Evolutionary conservation across 1,140 invertebrate species (phyloP), one percentile per base, ranked within the genome.

Genomic region (Branchinecta lynchi): DNA sequence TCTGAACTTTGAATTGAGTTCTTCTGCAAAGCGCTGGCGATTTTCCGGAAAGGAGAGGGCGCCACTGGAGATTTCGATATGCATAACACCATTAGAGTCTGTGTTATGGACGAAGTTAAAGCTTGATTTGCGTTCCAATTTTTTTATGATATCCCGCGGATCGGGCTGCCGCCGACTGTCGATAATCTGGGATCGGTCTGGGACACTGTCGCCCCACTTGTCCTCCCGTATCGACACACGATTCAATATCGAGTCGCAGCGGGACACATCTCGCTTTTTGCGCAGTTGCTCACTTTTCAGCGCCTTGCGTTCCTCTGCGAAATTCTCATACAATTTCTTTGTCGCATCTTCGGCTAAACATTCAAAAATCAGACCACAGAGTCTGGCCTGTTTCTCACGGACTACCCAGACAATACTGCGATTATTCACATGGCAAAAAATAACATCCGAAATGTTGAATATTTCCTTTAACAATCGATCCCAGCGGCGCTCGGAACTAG

Each of bases 211-310:
- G 6, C 51, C 12, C 51, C 51, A 60, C 51, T 20, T 12, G 12
- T 60, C 51, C 17, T 60, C 51, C 17, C 12, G 51, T 60, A 60
- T 60, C 51, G 51, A 60, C 17, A 60, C 51, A 60, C 51, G 51
- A 20, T 60, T 60, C 17, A 60, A 60, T 15, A 60, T 60, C 51
- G 51, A 60, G 3, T 60, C 51, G 17, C 51, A 15, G 51, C 51
- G 51, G 1, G 51, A 60, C 3, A 60, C 2, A 6, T 60, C 51
- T 15, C 51, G 17, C 51, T 20, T 60, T 60, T 60, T 60, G 12
- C 51, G 51, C 51, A 60, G 12, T 20, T 60, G 51, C 51, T 20
- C 51, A 60, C 17, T 12, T 60, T 60, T 60, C 51, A 60, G 17
- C 51, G 6, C 51, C 17, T 60, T 60, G 1, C 17, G 12, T 60